Percentiles rank a stretch among this genome's conserved stretches.
These are phyloP conservation scores for Rostratula benghalensis DNA, from an alignment of 2,113 vertebrate species.

Conservation along the genomic window DNA sequence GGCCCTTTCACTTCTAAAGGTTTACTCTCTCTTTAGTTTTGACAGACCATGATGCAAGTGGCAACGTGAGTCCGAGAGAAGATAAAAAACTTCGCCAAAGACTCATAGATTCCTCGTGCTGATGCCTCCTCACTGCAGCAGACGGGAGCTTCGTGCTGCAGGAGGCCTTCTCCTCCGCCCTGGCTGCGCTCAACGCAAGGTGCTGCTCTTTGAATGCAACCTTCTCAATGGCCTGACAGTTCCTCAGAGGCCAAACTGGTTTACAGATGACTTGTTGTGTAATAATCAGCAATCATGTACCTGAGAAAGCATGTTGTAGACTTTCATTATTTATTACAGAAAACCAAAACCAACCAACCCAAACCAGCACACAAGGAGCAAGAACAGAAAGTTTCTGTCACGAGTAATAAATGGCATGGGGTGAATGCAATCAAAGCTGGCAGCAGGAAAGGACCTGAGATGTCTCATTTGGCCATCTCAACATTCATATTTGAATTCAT, in stretches of 20 bases:
- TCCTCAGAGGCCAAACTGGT: neutral
- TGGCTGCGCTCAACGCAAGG: rapidly evolving
- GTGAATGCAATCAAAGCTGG: neutral
- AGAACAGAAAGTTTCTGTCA: neutral
- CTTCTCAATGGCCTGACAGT: rapidly evolving
- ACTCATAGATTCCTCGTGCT: conserved; percentile 75
- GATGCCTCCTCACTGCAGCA: neutral
- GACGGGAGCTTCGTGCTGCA: neutral
- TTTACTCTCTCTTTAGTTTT: conserved; percentile 55
- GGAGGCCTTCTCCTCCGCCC: neutral
- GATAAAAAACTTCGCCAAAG: conserved; percentile 75
- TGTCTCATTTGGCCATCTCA: neutral
- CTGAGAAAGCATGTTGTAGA: neutral
- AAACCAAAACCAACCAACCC: too few species aligned
- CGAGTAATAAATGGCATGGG: neutral
- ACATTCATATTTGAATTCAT: neutral
- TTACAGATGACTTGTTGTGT: neutral
- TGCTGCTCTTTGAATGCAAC: neutral
- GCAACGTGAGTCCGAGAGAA: neutral
- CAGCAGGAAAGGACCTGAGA: neutral
- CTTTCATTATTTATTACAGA: neutral
- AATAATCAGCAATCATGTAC: neutral
- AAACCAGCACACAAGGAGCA: neutral
- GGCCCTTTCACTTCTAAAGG: neutral
- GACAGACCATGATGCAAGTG: conserved; percentile 29